Evolutionary conservation across 2,888 invertebrate genomes (phyloP).

Genomic region (Physocephala rufipes): DNA sequence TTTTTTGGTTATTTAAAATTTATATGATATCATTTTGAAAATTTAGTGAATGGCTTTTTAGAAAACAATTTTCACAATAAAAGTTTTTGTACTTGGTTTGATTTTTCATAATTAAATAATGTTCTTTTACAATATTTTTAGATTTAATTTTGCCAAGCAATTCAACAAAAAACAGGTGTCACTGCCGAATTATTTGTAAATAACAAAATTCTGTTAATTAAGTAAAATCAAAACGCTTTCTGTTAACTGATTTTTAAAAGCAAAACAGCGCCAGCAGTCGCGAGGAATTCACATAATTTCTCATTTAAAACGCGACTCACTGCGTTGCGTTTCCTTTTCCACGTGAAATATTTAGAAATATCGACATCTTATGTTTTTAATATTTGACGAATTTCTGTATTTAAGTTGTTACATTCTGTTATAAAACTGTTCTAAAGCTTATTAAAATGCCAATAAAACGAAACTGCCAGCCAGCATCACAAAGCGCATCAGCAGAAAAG

Average conservation of each 20-base stretch:
- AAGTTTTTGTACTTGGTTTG: background rate
- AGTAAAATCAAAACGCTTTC: conserved; percentile 1
- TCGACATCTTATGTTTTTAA: too few relatives aligned
- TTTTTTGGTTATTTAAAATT: background rate
- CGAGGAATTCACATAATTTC: too few relatives aligned
- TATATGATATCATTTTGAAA: conserved; percentile 21
- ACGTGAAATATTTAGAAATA: too few relatives aligned
- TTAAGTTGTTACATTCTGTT: too few relatives aligned
- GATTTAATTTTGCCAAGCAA: conserved; percentile 15
- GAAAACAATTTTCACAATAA: background rate
- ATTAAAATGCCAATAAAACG: too few relatives aligned
- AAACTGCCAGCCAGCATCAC: conserved; percentile 10
- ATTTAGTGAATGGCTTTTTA: background rate
- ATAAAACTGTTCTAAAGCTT: too few relatives aligned
- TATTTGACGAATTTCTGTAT: too few relatives aligned
- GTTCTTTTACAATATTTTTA: background rate
- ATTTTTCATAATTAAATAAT: background rate
- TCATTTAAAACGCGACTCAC: too few relatives aligned
- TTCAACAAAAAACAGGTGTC: conserved; percentile 14
- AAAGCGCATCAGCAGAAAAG: background rate
- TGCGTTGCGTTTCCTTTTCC: too few relatives aligned
- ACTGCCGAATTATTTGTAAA: conserved; percentile 31
- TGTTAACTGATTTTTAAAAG: background rate
- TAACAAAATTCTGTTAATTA: too few relatives aligned
- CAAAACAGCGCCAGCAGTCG: background rate